Evolutionary conservation across 37 sponge, comb jelly and placozoan species (phyloP).

Genomic region (Haliclona indistincta): DNA sequence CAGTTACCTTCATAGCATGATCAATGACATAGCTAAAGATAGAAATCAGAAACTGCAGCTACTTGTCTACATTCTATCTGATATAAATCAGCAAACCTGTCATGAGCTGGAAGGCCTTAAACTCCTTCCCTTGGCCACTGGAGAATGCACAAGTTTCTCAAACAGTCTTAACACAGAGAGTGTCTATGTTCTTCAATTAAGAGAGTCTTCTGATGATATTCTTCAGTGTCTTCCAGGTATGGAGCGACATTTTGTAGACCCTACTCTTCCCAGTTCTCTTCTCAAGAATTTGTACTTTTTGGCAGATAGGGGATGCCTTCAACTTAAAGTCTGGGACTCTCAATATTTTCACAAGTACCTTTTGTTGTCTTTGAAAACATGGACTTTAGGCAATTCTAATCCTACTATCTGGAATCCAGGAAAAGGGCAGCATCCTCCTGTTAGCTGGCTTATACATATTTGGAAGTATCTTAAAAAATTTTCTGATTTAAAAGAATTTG

Average conservation of each 20-base stretch:
- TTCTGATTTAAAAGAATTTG: background rate
- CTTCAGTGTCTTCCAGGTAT: conserved; percentile 28
- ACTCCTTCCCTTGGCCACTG: conserved; percentile 27
- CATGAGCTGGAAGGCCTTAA: conserved; percentile 21
- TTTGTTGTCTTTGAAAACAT: conserved; percentile 31
- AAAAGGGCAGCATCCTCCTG: conserved; percentile 24
- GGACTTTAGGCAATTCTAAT: background rate
- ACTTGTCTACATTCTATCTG: conserved; percentile 30
- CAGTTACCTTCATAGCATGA: background rate
- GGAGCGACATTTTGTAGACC: background rate
- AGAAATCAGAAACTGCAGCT: background rate
- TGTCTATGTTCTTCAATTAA: conserved; percentile 12
- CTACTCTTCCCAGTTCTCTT: background rate
- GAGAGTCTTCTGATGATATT: background rate
- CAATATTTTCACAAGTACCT: no score
- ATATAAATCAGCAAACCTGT: conserved; percentile 1
- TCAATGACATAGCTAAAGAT: background rate
- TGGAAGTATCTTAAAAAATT: conserved; percentile 46
- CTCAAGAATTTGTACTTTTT: background rate
- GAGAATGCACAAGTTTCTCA: background rate
- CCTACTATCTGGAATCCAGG: conserved; percentile 32
- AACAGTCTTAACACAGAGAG: no score
- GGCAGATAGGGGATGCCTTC: background rate
- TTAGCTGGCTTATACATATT: conserved; percentile 35
- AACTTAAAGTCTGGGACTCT: no score